Conservation (phyloP, 2,888 invertebrate species). For the Plebejus melissa region DNA sequence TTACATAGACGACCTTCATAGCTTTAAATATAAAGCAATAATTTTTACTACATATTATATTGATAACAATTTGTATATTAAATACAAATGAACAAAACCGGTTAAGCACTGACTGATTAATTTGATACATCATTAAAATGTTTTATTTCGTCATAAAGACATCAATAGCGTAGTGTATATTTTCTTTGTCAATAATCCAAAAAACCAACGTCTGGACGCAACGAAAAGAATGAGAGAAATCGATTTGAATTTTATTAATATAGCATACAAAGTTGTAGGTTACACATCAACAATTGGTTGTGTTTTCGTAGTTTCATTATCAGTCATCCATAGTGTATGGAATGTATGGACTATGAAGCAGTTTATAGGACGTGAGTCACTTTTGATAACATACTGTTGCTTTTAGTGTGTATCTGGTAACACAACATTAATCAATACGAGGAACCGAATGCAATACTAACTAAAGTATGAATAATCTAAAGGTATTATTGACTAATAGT, state of each 20-base stretch:
- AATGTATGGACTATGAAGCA: neutral
- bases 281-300: conserved; percentile 3
- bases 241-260: conserved; percentile 23
- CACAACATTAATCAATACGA: conserved; percentile 22
- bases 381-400: conserved; percentile 18
- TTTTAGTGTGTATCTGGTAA: conserved; percentile 9
- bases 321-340: neutral
- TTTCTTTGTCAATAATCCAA: neutral
- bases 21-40: neutral
- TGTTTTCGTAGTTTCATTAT: conserved; percentile 19
- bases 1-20: conserved; percentile 11
- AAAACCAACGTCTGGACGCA: conserved; percentile 4
- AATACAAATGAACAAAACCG: conserved; percentile 5
- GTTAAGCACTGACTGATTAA: neutral
- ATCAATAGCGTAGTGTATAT: neutral
- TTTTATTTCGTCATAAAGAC: neutral
- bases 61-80: conserved; percentile 2
- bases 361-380: conserved; percentile 17
- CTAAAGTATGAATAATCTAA: neutral
- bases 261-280: neutral
- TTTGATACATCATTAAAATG: neutral
- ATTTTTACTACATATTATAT: neutral
- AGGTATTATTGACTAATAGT: neutral
- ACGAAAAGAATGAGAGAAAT: conserved; percentile 5
- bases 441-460: neutral